Percentiles rank a stretch among this genome's conserved stretches.
These are phyloP conservation scores for Murina feae DNA, from an alignment of 2,113 vertebrate species.

Conservation along the genomic window DNA sequence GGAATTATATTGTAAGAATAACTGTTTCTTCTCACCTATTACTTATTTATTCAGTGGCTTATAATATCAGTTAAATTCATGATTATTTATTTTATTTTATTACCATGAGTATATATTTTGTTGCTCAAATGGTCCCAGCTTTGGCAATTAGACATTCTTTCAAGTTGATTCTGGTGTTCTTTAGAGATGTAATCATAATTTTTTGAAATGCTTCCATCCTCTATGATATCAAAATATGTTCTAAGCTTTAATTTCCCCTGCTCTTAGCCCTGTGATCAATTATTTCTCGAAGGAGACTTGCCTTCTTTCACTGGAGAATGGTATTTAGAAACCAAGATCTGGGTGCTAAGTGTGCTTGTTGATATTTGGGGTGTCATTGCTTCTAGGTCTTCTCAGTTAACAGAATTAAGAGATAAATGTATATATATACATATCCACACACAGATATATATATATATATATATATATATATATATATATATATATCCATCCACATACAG, in stretches of 20 bases:
- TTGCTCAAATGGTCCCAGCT: background rate
- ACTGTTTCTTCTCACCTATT: background rate
- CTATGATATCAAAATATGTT: background rate
- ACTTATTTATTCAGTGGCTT: background rate
- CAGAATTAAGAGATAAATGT: background rate
- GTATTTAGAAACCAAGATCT: constrained; percentile 53
- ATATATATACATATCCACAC: background rate
- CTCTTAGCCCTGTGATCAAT: background rate
- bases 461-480: background rate
- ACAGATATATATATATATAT: background rate
- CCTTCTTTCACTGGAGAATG: background rate
- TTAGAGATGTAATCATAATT: background rate
- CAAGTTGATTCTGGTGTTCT: background rate
- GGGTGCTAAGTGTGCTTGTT: background rate
- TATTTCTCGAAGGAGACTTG: background rate
- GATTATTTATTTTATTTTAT: background rate
- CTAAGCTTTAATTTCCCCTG: background rate
- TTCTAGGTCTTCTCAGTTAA: background rate
- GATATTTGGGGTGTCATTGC: background rate
- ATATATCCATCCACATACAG: background rate
- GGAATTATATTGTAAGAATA: background rate
- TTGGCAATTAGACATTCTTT: background rate
- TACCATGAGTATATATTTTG: background rate
- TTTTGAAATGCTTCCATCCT: background rate
- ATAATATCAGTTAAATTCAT: background rate